Evolutionary conservation across 2,113 vertebrate species (phyloP).

Genomic region (Xiphophorus hellerii): DNA sequence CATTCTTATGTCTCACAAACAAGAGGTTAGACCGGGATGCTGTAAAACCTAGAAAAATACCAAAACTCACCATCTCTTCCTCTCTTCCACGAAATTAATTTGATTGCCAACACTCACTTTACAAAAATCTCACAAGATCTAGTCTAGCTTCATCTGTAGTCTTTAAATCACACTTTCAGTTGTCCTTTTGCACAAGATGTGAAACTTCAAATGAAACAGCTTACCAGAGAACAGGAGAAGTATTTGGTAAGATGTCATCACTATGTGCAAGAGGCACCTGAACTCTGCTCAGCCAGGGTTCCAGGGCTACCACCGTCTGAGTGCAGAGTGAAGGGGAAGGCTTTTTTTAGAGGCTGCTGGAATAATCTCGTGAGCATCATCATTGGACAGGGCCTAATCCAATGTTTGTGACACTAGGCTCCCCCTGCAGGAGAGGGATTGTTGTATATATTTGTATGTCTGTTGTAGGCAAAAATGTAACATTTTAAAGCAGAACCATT

Average conservation of each 20-base stretch:
- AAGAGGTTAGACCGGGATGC: not conserved
- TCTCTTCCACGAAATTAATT: not conserved
- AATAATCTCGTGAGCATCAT: conserved; percentile 70
- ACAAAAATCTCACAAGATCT: not conserved
- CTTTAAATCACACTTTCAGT: conserved; percentile 3
- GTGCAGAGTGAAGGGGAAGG: conserved; percentile 23
- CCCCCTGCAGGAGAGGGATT: conserved; percentile 46
- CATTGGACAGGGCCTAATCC: conserved; percentile 64
- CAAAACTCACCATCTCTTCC: not conserved
- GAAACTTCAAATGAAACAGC: conserved; percentile 27
- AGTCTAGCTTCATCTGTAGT: not conserved
- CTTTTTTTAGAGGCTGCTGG: conserved; percentile 65
- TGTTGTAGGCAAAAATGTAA: not conserved
- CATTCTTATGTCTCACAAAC: not conserved
- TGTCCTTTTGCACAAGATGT: not conserved
- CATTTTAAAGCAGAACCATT: not conserved
- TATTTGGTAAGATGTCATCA: conserved; percentile 62
- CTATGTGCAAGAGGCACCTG: conserved; percentile 48
- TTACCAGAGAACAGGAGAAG: conserved; percentile 77
- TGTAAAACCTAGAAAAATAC: not conserved
- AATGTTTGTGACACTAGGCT: conserved; percentile 28
- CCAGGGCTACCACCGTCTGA: conserved; percentile 28
- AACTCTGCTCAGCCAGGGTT: conserved; percentile 25
- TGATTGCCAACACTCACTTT: conserved; percentile 4
- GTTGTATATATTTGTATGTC: too few species aligned